phyloP scores from a whole-genome alignment of 2,888 invertebrate species.

The Disparrhopalites patrizii region DNA sequence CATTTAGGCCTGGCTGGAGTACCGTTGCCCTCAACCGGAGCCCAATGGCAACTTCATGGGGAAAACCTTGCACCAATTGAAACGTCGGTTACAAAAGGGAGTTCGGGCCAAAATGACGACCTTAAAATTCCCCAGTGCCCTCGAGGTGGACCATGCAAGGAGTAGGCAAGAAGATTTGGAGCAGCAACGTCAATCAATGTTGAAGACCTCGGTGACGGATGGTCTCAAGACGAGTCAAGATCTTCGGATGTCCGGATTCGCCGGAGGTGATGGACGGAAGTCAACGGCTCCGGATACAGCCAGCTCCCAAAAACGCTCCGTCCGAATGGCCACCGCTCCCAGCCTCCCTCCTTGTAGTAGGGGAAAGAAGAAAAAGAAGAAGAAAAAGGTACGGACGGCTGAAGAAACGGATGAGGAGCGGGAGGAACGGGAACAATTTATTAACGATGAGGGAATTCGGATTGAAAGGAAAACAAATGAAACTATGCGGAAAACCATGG shows the following conservation, averaged over 20 bases:
- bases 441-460: background rate
- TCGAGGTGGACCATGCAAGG: background rate
- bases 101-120: slow-evolving; percentile 21
- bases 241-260: too few relatives aligned
- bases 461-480: background rate
- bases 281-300: too few relatives aligned
- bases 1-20: slow-evolving; percentile 15
- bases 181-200: too few relatives aligned
- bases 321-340: too few relatives aligned
- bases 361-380: background rate
- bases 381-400: slow-evolving; percentile 8
- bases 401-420: background rate
- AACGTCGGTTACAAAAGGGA: slow-evolving; percentile 18
- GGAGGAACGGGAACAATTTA: background rate
- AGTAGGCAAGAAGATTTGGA: background rate
- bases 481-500: slow-evolving; percentile 6
- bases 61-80: slow-evolving; percentile 17
- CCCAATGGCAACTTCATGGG: slow-evolving; percentile 13
- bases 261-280: background rate
- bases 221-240: too few relatives aligned
- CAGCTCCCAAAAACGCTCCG: too few relatives aligned
- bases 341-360: too few relatives aligned
- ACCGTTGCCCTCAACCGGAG: slow-evolving; percentile 19
- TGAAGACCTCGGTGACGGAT: too few relatives aligned
- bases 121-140: slow-evolving; percentile 15